These are phyloP conservation scores for Andrena cerasifolii DNA, from an alignment of 1,140 invertebrate genomes.

Conservation along the genomic window DNA sequence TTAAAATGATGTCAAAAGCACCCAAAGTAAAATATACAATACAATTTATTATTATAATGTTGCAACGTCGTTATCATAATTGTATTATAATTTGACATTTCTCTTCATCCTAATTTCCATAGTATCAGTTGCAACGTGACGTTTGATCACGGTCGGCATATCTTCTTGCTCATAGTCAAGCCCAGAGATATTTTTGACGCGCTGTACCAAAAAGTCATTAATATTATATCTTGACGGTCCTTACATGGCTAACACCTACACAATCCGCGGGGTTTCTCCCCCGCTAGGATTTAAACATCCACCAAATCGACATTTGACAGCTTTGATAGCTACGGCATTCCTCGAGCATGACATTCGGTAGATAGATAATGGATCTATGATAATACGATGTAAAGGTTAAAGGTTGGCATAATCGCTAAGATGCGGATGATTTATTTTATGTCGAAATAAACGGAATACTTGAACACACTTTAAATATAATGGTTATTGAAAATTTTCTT, in stretches of 20 bases:
- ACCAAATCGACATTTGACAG: slow-evolving; percentile 72
- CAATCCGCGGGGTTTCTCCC: slow-evolving; percentile 70
- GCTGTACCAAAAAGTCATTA: slow-evolving; percentile 66
- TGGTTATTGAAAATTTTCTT: not conserved
- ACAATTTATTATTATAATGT: too few species aligned
- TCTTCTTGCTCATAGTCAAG: slow-evolving; percentile 30
- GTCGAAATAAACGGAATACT: too few species aligned
- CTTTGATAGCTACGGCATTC: slow-evolving; percentile 62
- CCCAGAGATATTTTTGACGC: slow-evolving; percentile 56
- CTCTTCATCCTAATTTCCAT: slow-evolving; percentile 31
- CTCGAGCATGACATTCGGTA: slow-evolving; percentile 66
- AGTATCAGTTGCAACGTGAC: slow-evolving; percentile 41
- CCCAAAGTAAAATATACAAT: too few species aligned
- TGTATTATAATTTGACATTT: slow-evolving; percentile 32
- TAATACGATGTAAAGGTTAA: slow-evolving; percentile 33
- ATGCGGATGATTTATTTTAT: too few species aligned
- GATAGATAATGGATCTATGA: slow-evolving; percentile 56
- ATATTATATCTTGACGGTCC: slow-evolving; percentile 71
- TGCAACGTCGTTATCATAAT: too few species aligned
- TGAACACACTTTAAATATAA: too few species aligned
- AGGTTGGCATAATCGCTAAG: slow-evolving; percentile 31
- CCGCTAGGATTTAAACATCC: slow-evolving; percentile 57
- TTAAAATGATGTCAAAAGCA: too few species aligned
- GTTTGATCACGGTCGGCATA: slow-evolving; percentile 64
- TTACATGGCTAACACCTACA: slow-evolving; percentile 72